These are phyloP conservation scores for Sycophila sp. DNA, from an alignment of 1,140 invertebrate genomes.

Conservation along the genomic window DNA sequence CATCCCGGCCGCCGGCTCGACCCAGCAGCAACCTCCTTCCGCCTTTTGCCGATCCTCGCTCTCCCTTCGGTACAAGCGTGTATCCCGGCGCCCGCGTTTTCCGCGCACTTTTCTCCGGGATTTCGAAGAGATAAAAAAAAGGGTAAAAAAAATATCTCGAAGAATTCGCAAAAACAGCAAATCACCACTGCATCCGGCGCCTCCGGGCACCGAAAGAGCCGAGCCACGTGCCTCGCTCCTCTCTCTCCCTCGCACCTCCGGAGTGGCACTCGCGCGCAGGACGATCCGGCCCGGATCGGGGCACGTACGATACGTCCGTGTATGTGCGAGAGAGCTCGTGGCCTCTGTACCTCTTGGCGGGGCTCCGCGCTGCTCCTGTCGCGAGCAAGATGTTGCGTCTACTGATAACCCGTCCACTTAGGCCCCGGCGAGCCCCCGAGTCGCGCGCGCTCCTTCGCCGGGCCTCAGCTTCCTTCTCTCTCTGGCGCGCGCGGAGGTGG, in stretches of 20 bases:
- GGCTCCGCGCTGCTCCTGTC: slow-evolving; percentile 36
- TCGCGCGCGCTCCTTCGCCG: slow-evolving; percentile 16
- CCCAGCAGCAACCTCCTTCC: slow-evolving; percentile 29
- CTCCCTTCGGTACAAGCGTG: no score
- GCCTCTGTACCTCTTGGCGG: not conserved
- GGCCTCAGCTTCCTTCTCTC: slow-evolving; percentile 10
- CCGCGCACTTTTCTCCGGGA: no score
- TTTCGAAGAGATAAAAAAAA: no score
- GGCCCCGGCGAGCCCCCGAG: slow-evolving; percentile 54
- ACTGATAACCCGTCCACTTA: slow-evolving; percentile 66
- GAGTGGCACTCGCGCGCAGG: not conserved
- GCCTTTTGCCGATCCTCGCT: slow-evolving; percentile 16
- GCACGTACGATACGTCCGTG: no score
- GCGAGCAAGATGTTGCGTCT: slow-evolving; percentile 64
- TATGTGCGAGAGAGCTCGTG: not conserved
- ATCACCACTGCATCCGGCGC: not conserved
- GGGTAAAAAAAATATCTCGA: not conserved
- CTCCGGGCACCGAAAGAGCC: no score
- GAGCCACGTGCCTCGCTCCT: slow-evolving; percentile 12
- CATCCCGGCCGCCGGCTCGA: slow-evolving; percentile 58
- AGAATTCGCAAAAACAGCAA: not conserved
- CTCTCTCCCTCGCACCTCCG: not conserved
- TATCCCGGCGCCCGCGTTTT: no score
- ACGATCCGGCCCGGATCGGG: not conserved
- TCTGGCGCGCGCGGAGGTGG: not conserved